Conservation (phyloP, 1,140 invertebrate species). For the Bombus turneri region DNA sequence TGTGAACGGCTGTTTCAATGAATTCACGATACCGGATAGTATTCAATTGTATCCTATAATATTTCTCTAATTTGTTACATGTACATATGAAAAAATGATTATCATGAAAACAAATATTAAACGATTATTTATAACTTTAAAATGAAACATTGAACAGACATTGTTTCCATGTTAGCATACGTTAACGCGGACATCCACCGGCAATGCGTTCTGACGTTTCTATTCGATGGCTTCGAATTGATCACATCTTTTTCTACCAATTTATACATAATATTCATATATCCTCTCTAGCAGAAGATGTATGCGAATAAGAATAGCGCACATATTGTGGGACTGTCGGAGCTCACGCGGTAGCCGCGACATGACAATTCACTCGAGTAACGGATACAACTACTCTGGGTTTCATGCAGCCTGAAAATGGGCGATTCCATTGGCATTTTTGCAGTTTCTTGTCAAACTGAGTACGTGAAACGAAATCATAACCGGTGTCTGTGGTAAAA, state of each 20-base stretch:
- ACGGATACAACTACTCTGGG: slow-evolving; percentile 1
- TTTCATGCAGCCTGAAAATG: slow-evolving; percentile 35
- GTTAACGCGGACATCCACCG: slow-evolving; percentile 30
- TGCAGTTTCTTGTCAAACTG: slow-evolving; percentile 54
- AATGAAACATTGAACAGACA: slow-evolving; percentile 9
- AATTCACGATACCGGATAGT: slow-evolving; percentile 27
- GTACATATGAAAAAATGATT: background rate
- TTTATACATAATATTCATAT: background rate
- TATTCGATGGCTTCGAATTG: slow-evolving; percentile 49
- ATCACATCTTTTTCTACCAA: slow-evolving; percentile 36
- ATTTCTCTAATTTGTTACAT: slow-evolving; percentile 30
- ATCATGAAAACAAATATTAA: slow-evolving; percentile 1
- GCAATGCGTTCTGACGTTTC: slow-evolving; percentile 42
- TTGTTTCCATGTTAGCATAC: slow-evolving; percentile 27
- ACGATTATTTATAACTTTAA: background rate
- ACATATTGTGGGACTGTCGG: background rate
- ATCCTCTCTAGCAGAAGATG: background rate
- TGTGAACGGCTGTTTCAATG: background rate
- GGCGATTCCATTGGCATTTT: slow-evolving; percentile 53
- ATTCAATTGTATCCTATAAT: slow-evolving; percentile 21
- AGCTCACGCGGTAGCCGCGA: slow-evolving; percentile 17
- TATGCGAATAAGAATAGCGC: background rate
- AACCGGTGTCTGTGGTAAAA: slow-evolving; percentile 10
- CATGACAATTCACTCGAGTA: slow-evolving; percentile 36
- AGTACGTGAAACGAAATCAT: background rate